A percentile compares a stretch with the other conserved stretches of the same genome.
phyloP scores from a whole-genome alignment of 2,888 invertebrate species.

The Acleris holmiana region DNA sequence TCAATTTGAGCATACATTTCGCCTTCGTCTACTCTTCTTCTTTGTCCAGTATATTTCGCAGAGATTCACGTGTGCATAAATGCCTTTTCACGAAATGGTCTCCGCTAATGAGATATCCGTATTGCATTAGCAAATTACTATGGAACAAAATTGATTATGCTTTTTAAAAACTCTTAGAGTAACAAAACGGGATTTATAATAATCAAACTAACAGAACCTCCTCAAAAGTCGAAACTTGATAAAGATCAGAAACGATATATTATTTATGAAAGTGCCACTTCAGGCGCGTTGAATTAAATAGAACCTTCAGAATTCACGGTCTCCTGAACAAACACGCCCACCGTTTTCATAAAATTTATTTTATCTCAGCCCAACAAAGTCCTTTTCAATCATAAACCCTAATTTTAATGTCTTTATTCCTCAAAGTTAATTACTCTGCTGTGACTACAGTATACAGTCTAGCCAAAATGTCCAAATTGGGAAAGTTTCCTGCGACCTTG shows the following conservation, averaged over 20 bases:
- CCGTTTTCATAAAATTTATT: conserved; percentile 46
- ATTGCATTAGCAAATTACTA: no score
- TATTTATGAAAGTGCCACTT: conserved; percentile 24
- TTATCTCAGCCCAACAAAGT: conserved; percentile 41
- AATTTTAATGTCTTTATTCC: conserved; percentile 36
- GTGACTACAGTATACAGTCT: conserved; percentile 8
- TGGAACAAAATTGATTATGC: no score
- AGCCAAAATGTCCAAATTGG: conserved; percentile 8
- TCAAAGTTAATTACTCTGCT: conserved; percentile 26
- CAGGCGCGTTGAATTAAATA: conserved; percentile 22
- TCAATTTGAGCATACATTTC: no score
- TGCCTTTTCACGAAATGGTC: no score
- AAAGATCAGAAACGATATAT: background rate
- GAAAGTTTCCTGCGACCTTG: background rate
- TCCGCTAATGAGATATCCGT: no score
- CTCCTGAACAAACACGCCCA: conserved; percentile 21
- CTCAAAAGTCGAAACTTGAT: background rate
- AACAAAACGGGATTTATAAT: no score
- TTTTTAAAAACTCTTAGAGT: no score
- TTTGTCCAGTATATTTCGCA: no score
- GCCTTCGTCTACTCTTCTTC: no score
- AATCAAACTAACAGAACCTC: background rate
- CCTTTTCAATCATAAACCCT: conserved; percentile 35
- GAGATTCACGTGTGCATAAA: no score
- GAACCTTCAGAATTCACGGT: conserved; percentile 11